Base-by-base conservation (phyloP, 1,140 invertebrate species). In the Caenorhabditis tropicalis region DNA sequence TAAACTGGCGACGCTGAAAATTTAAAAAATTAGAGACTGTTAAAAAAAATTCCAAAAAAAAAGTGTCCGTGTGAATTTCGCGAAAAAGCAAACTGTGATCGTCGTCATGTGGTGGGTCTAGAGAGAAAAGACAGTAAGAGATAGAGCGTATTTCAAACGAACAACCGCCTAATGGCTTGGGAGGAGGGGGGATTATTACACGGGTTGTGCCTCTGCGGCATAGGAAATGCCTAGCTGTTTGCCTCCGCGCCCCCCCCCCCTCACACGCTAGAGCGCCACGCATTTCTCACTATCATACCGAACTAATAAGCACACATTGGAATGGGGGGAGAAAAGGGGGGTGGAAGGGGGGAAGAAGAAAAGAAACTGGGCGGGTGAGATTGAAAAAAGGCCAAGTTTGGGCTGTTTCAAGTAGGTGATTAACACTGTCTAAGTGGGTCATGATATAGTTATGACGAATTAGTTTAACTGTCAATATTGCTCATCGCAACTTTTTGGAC, bases 221-320 rank as follows among this genome's bases (percentile, higher is more conserved):
- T 7, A 74, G 36, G 19, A 31, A 74, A 10, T 74, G 65, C 65
- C 53, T 6, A 6, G 39, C 39, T 74, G 33, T 39, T 74, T 74
- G 58, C 58, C 39, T 16, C 60, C 12, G n/a, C n/a, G n/a, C n/a
- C n/a, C n/a, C n/a, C 12, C 65, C 65, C 36, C 65, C 36, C 12
- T 36, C 65, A 74, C 65, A 36, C 65, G 43, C 43, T 33, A 74
- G 43, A 74, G 65, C 65, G 58, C 58, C 58, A 65, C 65, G 36
- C 65, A 74, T 74, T 74, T 74, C 65, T 74, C 65, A 74, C 65
- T 74, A 74, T 74, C 65, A 74, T 74, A 74, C 65, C 65, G 43
- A 74, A 74, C 65, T 74, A 74, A 74, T 74, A 74, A 46, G 65
- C 65, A 74, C 65, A 74, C 65, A 74, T 74, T 43, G 58, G n/a